Base-by-base conservation (phyloP, 2,888 invertebrate genomes). In the Drosophila emarginata region DNA sequence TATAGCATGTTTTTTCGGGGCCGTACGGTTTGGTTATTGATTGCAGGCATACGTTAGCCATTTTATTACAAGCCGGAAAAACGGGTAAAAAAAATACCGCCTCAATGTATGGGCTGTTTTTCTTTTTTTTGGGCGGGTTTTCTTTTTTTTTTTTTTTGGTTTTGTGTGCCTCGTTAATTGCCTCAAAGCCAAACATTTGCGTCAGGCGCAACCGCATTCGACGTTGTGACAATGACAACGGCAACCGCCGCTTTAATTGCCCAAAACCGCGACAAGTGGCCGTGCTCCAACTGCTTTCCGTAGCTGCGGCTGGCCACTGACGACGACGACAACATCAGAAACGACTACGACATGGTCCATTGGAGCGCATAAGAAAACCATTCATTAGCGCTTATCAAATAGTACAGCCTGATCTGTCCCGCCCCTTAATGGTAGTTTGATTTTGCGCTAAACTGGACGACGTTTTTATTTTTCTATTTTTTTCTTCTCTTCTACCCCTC, bases 211-310 rank as follows among this genome's bases (percentile, higher is more conserved):
- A 79, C 70, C 77, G 53, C 72, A 66, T 59, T 66, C 67, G 67
- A 40, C 76, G 79, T 70, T 72, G 74, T 76, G 71, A 61, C 79
- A 67, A 87, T 71, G 84, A 81, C 77, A 79, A 79, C 74, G 76
- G 73, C 78, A 76, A 87, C 87, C 81, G 77, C 83, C 88, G 84
- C 87, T 80, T 87, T 87, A 87, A 87, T 87, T 87, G 79, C 73
- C 87, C 61, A 75, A 86, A 79, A 87, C 88, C 88, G 87, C 87
- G 89, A 86, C 85, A 87, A 87, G 86, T 81, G 82, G 78, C 85
- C 76, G 62, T 77, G 79, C 74, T 74, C 72, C 70, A 70, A 61
- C 74, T 70, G 69, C 72, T 40, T 21, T 39, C 40, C 18, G 21
- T 63, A 64, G 80, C 50, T 80, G 65, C 50, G 84, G 87, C 76